Evolutionary conservation across 1,140 invertebrate species (phyloP), one percentile per base, ranked within the genome.

Genomic region (Drosophila simulans): DNA sequence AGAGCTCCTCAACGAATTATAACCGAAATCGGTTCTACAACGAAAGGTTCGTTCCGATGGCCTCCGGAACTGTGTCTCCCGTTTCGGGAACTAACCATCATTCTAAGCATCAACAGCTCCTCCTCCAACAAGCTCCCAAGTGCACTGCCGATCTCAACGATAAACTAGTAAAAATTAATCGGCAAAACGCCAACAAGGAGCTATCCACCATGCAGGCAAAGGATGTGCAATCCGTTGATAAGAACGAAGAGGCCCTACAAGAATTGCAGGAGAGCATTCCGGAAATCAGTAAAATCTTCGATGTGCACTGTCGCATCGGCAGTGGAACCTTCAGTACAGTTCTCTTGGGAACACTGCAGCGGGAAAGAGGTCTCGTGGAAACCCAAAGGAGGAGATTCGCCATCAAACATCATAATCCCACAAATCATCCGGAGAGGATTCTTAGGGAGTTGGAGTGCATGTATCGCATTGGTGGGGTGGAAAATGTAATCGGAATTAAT

Each of bases 301-400:
- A 95, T 69, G 88, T 96, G 0, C 95, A 95, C 81, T 92, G 93
- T 2, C 96, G 96, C 90, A 95, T 96, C 72, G 96, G 96, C 0
- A 95, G 96, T 93, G 97, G 97, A n/a, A 96, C 96, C 0, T 97
- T 97, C 71, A 97, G 96, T 82, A 95, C 95, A 5, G 97, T 97
- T 0, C 97, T 95, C 74, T 88, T 97, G 56, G 96, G 95, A 5
- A 95, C 94, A 1, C 77, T 96, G 45, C 95, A 95, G 75, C 93
- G 94, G 0, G 85, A 93, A 2, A 72, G 92, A 1, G 64, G 93
- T 12, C 5, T 83, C 22, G 71, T 88, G 0, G 92, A 94, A 4
- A 92, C 93, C 27, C 93, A 95, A 35, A 92, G 93, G 22, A 93
- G 93, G 75, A 93, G 93, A 64, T 97, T 96, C 93, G 97, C 97